These are phyloP conservation scores for Ptyas mucosa DNA, from an alignment of 2,113 vertebrate species.

Conservation along the genomic window DNA sequence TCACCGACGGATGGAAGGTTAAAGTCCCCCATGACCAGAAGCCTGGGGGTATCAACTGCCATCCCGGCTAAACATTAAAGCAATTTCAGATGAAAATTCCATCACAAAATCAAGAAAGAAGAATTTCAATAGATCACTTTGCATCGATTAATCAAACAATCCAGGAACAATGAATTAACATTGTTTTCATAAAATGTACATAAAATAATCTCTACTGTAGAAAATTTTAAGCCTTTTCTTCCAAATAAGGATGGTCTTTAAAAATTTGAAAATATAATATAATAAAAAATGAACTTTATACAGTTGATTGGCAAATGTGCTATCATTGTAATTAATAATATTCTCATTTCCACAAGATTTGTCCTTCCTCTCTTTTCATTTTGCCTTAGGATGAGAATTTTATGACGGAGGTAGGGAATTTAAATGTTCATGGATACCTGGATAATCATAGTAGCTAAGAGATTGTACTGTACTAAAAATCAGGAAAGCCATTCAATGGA, in stretches of 20 bases:
- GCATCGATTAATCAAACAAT: not conserved
- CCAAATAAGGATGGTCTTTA: not conserved
- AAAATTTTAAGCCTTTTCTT: not conserved
- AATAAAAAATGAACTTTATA: not conserved
- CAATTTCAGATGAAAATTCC: not conserved
- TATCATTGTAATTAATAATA: not conserved
- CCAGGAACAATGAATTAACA: not conserved
- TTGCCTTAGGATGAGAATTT: not conserved
- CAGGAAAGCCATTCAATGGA: not conserved
- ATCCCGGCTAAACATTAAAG: too few relatives aligned
- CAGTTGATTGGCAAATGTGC: not conserved
- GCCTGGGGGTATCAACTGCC: too few relatives aligned
- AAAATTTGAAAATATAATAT: not conserved
- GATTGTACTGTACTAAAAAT: not conserved
- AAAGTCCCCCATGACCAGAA: too few relatives aligned
- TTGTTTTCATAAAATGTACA: not conserved
- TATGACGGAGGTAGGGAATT: not conserved
- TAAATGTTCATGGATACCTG: not conserved
- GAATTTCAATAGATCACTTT: not conserved
- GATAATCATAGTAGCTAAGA: not conserved
- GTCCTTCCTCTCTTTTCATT: not conserved
- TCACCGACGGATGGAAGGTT: too few relatives aligned
- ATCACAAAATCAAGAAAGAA: not conserved
- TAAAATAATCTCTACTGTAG: not conserved
- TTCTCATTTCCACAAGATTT: not conserved